Evolutionary conservation across 2,113 vertebrate genomes (phyloP), one percentile per base, ranked within the genome.

Genomic region (Bubo scandiacus): DNA sequence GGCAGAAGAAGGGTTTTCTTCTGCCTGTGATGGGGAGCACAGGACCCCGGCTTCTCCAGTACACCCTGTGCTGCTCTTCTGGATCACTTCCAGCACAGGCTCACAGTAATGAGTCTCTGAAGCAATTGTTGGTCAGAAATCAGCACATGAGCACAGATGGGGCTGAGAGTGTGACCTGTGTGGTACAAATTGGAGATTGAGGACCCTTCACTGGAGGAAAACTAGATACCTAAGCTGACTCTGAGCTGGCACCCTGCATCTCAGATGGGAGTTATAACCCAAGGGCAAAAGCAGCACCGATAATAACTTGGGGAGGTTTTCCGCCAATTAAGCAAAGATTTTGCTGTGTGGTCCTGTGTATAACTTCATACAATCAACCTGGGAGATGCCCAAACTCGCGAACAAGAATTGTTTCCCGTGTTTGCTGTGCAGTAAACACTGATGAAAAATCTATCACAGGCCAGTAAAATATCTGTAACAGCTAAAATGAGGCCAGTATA

Each of bases 21-120:
- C 74, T 74, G 25, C 23, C 9, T 30, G 15, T 0, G 0, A 32
- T 20, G 11, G 21, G 26, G 9, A 82, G 18, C 2, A 3, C 45
- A 34, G 32, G 15, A 25, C 23, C 9, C 18, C 10, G 1, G 19
- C 15, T 85, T 70, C 58, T 61, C 49, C 8, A 6, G 11, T 12
- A 26, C 4, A 1, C 22, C 14, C 14, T 59, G n/a, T 3, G 3
- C 70, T 78, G 27, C 19, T 73, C 9, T 54, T 45, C 30, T 23
- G 42, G 30, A 52, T 73, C 20, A 25, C 11, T 73, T 80, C 34
- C 78, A 89, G 9, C 25, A 15, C 7, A 8, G 4, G 9, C 32
- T 54, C 27, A 57, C 14, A 42, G 40, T 38, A 51, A 42, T 0
- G 2, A 81, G 73, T 14, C 45, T 73, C 51, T 58, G 38, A 86